These are phyloP conservation scores for Dicrurus megarhynchus DNA, from an alignment of 2,113 vertebrate genomes.

Conservation along the genomic window DNA sequence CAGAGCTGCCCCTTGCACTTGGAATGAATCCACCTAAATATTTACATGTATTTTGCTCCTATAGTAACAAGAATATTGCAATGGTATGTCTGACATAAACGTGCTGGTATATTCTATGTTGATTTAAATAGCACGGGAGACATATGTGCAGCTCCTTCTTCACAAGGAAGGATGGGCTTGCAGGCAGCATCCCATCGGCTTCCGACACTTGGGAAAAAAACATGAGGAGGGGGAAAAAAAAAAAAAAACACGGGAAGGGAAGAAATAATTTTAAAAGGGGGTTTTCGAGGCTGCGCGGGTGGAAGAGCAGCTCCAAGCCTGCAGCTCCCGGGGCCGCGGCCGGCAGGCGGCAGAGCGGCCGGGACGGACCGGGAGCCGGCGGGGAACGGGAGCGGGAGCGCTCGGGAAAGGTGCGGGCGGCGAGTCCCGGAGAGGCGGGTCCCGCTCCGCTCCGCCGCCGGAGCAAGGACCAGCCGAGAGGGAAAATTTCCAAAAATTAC, in stretches of 20 bases:
- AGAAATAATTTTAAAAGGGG: not conserved
- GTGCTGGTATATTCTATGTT: fast-evolving
- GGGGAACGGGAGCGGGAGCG: not conserved
- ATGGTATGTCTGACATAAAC: not conserved
- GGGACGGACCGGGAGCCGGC: not conserved
- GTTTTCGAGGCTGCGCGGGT: not conserved
- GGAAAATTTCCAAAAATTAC: not conserved
- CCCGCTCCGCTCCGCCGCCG: not conserved
- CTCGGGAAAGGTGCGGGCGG: not conserved
- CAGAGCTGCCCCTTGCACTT: conserved; percentile 7
- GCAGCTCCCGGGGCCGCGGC: not conserved
- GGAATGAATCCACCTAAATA: conserved; percentile 23
- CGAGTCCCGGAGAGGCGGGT: not conserved
- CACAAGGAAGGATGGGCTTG: not conserved
- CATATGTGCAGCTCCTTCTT: not conserved
- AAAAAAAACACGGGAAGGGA: no score
- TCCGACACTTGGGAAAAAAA: fast-evolving
- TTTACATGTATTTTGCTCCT: conserved; percentile 44
- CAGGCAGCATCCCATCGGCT: not conserved
- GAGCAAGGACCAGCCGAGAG: not conserved
- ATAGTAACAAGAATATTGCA: conserved; percentile 14
- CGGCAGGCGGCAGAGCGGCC: not conserved
- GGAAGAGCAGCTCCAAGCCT: fast-evolving
- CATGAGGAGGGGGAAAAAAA: fast-evolving
- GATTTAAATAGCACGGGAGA: not conserved